phyloP scores from a whole-genome alignment of 2,888 invertebrate species.

The Lasioglossum oenotherae region DNA sequence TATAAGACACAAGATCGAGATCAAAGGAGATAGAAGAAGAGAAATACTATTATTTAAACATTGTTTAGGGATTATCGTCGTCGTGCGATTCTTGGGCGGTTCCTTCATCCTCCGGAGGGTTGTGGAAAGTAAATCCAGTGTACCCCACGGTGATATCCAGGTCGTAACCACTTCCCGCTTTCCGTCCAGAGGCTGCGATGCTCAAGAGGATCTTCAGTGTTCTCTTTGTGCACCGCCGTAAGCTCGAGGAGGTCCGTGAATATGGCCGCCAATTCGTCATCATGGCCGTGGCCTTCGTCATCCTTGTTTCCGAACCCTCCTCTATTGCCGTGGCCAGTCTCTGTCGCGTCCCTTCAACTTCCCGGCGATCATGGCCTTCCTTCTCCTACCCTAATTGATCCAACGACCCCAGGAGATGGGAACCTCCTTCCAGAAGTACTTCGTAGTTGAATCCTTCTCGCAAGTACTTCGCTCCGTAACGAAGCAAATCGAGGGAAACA shows the following conservation, averaged over 20 bases:
- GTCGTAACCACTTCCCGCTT: background rate
- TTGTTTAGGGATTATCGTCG: slow-evolving; percentile 60
- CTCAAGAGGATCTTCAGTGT: background rate
- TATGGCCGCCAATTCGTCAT: background rate
- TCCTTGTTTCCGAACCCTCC: background rate
- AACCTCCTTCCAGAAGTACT: background rate
- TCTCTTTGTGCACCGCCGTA: background rate
- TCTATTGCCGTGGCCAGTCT: background rate
- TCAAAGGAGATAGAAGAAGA: slow-evolving; percentile 56
- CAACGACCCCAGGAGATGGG: background rate
- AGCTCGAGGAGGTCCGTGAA: background rate
- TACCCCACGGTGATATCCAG: background rate
- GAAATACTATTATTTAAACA: slow-evolving; percentile 62
- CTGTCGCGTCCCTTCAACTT: background rate
- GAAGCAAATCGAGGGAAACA: slow-evolving; percentile 9
- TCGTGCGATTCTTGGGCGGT: slow-evolving; percentile 47
- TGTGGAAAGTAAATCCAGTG: background rate
- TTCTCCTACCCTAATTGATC: background rate
- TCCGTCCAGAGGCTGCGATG: slow-evolving; percentile 6
- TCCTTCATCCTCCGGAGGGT: background rate
- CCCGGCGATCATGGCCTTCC: background rate
- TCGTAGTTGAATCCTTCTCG: slow-evolving; percentile 6
- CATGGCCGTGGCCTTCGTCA: background rate
- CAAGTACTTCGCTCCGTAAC: slow-evolving; percentile 64
- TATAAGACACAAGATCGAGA: slow-evolving; percentile 54